Conservation (phyloP, 2,797 vertebrate species). For the Mus spretus region DNA sequence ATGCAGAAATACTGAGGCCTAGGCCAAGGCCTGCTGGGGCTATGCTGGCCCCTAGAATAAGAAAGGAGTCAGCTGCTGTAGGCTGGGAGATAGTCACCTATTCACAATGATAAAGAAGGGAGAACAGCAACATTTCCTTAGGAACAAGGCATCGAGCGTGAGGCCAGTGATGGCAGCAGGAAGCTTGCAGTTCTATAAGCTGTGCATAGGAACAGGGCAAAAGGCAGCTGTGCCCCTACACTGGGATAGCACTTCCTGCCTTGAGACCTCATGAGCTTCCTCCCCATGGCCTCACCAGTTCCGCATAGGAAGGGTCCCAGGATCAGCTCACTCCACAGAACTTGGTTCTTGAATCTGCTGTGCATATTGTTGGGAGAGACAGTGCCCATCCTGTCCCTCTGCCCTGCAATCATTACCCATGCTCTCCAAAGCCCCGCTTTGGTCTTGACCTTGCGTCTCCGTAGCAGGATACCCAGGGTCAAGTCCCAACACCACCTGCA, state of each 20-base stretch:
- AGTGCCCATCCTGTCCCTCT: background rate
- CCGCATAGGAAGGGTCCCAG: background rate
- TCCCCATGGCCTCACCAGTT: background rate
- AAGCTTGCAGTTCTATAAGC: background rate
- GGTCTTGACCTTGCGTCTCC: background rate
- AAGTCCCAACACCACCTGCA: background rate
- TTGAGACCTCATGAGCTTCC: background rate
- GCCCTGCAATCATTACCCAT: accelerated
- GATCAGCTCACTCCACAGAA: background rate
- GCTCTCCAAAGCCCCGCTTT: background rate
- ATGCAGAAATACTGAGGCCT: background rate
- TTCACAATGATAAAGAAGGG: background rate
- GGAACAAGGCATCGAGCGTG: background rate
- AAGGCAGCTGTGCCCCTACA: background rate
- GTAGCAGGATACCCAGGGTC: too few species aligned
- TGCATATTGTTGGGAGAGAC: background rate
- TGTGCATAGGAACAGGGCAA: background rate
- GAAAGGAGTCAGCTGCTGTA: background rate
- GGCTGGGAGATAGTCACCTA: background rate
- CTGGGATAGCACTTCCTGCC: background rate
- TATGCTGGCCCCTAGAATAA: background rate
- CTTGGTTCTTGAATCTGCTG: background rate
- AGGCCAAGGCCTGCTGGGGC: background rate
- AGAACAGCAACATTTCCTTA: background rate
- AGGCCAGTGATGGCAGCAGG: background rate